Base-by-base conservation (phyloP, 2,888 invertebrate genomes). In the Sphaeridia pumilis region DNA sequence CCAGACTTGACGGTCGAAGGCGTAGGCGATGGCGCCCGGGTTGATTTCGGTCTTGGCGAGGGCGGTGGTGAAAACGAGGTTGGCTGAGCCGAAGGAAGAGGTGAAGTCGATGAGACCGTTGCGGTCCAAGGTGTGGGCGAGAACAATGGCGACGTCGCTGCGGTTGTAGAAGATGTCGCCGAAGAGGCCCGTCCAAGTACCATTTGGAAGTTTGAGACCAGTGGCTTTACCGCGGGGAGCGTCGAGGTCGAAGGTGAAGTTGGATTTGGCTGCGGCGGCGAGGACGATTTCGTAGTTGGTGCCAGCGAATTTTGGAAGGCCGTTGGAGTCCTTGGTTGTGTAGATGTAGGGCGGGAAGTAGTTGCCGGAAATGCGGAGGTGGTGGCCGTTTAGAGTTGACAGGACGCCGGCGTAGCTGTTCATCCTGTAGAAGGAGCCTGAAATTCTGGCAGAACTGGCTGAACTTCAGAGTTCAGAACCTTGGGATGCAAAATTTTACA, bases 81-180 rank as follows among this genome's bases (percentile, higher is more conserved):
- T 56, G 10, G 58, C 56, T 28, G 51, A 44, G 1, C 58, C 56
- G 44, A 54, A 58, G 2, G 56, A 52, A n/a, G 56, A 48, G 14
- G 56, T 56, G 49, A 58, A 58, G 36, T 58, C 58, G 14, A 50
- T 54, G 7, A 58, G 31, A 10, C 48, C 50, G 25, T 52, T 56
- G 35, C 58, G 34, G 27, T 52, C 44, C 7, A 26, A 14, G 2
- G 54, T 56, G 44, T 56, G 54, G 10, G 54, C 56, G 4, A 52
- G 41, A 17, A 56, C 58, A n/a, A 56, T 54, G 17, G 56, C 56
- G 2, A 58, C 46, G 17, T 58, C 58, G 1, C 56, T 43, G 45
- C 46, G 52, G 5, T 38, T 46, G 36, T 50, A 48, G 7, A 54
- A 34, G 14, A 56, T 28, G 17, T 58, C 58, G 46, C 10, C 56